Evolutionary conservation across 2,888 invertebrate species (phyloP).

Genomic region (Thecocarcelia acutangulata): DNA sequence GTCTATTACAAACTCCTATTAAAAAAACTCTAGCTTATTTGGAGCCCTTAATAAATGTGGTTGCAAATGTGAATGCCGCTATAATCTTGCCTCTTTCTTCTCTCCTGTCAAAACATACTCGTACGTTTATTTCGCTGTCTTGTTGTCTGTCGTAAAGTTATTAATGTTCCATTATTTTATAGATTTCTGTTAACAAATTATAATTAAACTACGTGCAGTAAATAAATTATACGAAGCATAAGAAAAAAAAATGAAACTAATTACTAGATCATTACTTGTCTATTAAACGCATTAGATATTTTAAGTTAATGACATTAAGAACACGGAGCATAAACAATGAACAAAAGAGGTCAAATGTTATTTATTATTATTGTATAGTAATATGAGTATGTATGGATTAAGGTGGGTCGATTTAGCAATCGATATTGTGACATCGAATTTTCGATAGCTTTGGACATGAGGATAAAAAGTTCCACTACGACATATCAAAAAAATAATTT

Average conservation of each 20-base stretch:
- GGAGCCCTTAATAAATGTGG: no score
- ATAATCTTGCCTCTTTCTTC: no score
- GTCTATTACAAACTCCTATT: no score
- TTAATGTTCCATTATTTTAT: conserved; percentile 40
- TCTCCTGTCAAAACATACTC: no score
- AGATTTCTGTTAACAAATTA: conserved; percentile 21
- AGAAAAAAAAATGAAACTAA: conserved; percentile 27
- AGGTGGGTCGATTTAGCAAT: no score
- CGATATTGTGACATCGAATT: no score
- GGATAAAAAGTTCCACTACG: no score
- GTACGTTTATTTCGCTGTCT: conserved; percentile 19
- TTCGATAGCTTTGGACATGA: no score
- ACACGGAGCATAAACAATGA: conserved; percentile 2
- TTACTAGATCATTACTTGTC: conserved; percentile 31
- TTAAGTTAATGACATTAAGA: not conserved
- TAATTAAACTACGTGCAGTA: conserved; percentile 58
- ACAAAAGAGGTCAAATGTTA: conserved; percentile 52
- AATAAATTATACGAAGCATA: conserved; percentile 33
- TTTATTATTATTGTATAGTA: conserved; percentile 2
- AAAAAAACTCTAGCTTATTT: no score
- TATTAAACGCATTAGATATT: conserved; percentile 36
- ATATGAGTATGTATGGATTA: no score
- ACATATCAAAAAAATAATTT: no score
- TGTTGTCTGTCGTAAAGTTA: not conserved
- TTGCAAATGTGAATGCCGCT: no score